A percentile compares a stretch with the other conserved stretches of the same genome.
Evolutionary conservation across 2,888 invertebrate genomes (phyloP).

Genomic region (Athalia rosae): DNA sequence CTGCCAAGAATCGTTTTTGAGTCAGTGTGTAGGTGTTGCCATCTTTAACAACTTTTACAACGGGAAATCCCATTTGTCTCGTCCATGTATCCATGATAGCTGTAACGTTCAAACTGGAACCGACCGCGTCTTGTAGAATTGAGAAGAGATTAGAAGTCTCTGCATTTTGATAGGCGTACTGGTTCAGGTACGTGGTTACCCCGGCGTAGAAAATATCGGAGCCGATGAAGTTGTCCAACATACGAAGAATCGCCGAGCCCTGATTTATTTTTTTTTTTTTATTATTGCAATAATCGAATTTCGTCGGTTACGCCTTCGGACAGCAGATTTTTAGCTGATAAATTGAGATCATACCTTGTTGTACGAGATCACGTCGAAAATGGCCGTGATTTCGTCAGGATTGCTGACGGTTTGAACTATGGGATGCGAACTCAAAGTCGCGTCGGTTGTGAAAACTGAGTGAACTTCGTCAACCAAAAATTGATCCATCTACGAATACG

Average conservation of each 20-base stretch:
- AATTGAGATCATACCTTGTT: conserved; percentile 80
- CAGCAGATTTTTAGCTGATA: conserved; percentile 19
- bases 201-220: conserved; percentile 82
- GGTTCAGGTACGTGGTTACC: conserved; percentile 84
- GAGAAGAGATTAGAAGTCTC: conserved; percentile 86
- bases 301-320: not conserved
- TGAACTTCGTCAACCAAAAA: conserved; percentile 85
- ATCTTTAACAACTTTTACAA: conserved; percentile 78
- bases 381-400: conserved; percentile 92
- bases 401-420: conserved; percentile 90
- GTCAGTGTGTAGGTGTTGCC: conserved; percentile 77
- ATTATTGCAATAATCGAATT: not conserved
- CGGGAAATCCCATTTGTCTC: conserved; percentile 90
- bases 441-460: conserved; percentile 83
- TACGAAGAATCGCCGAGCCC: conserved; percentile 91
- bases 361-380: conserved; percentile 94
- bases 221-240: conserved; percentile 90
- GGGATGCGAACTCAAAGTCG: conserved; percentile 90
- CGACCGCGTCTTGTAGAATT: conserved; percentile 78
- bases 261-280: conserved; percentile 71
- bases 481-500: conserved; percentile 82
- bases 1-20: conserved; percentile 85
- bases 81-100: conserved; percentile 93
- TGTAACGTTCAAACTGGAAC: conserved; percentile 75
- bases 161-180: conserved; percentile 84